phyloP scores from a whole-genome alignment of 1,140 invertebrate genomes.

The Lethocerus indicus region DNA sequence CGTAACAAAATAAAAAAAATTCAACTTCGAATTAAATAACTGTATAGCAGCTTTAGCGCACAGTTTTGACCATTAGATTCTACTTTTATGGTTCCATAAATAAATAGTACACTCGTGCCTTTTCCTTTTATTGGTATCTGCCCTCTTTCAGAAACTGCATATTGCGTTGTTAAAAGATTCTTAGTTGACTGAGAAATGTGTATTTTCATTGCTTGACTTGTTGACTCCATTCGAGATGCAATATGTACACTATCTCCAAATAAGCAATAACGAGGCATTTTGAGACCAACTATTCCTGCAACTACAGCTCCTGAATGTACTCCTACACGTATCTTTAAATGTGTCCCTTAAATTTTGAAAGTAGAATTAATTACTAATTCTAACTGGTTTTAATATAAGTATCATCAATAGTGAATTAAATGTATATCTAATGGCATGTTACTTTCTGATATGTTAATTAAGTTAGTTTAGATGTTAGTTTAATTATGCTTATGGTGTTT shows the following conservation, averaged over 20 bases:
- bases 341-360: conserved; percentile 56
- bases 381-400: no score
- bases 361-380: no score
- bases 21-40: no score
- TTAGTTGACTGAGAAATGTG: conserved; percentile 82
- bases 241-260: conserved; percentile 90
- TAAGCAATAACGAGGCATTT: conserved; percentile 88
- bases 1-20: no score
- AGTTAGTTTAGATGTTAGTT: no score
- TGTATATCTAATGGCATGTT: no score
- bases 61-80: no score
- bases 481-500: no score
- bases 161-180: conserved; percentile 53
- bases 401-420: no score
- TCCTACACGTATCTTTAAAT: conserved; percentile 77
- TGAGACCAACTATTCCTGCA: conserved; percentile 85
- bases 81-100: no score
- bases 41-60: no score
- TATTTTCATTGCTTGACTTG: conserved; percentile 80
- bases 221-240: conserved; percentile 82
- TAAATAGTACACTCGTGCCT: conserved; percentile 31
- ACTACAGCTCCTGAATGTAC: conserved; percentile 82
- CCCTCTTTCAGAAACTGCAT: conserved; percentile 60
- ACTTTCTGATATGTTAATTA: no score
- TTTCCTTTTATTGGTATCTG: conserved; percentile 76